Evolutionary conservation across 2,888 invertebrate species (phyloP), one percentile per base, ranked within the genome.

Genomic region (Pachliopta kotzebuea): DNA sequence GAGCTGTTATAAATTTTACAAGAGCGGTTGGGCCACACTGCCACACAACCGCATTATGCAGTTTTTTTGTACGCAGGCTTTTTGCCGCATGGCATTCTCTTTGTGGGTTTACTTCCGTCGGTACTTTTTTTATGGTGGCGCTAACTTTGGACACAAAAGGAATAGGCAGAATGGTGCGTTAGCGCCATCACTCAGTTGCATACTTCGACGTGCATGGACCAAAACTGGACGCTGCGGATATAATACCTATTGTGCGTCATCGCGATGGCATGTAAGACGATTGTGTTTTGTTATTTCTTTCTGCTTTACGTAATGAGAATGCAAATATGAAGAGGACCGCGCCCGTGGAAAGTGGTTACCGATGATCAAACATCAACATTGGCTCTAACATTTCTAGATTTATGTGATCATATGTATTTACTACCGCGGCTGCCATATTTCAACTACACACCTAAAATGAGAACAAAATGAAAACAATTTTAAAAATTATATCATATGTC

Each of bases 1-100:
- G 88, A 90, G 90, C 84, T 88, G 90, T 90, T 90, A 81, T 90
- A 90, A 90, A 91, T 90, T 90, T 89, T 84, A 89, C 87, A 86
- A 90, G 84, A 87, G 84, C 81, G 80, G 81, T 79, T 73, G 78
- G 83, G 77, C 83, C 83, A 82, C 84, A 79, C 81, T 77, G 83
- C 75, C 75, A 77, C 79, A 78, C 81, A 74, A 85, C 84, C 84
- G 81, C 87, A 88, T 88, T 88, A 85, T 90, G 87, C 88, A 78
- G 78, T 86, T 90, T 89, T 89, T 88, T 86, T 86, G 69, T 70
- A 71, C 59, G 18, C 45, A n/a, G 56, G 76, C 74, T 89, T 90
- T 90, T 90, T 89, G 88, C 79, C 81, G 79, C 76, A 73, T 84
- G 88, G 87, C 78, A 87, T 90, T 90, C 75, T 83, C 89, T 89